These are phyloP conservation scores for Eurosta solidaginis DNA, from an alignment of 1,140 invertebrate species.

Conservation along the genomic window DNA sequence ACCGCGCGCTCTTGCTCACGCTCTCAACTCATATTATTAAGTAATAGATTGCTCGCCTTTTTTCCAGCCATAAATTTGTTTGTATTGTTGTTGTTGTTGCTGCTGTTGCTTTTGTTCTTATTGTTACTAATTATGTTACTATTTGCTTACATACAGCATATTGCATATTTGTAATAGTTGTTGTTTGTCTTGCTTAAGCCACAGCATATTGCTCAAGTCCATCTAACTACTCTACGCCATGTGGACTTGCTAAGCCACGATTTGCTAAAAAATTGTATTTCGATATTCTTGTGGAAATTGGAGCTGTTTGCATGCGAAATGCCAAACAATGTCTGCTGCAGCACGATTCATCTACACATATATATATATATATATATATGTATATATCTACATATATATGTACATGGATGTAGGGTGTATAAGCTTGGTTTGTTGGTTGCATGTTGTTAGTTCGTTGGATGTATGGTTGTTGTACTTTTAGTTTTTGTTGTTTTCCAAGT, in stretches of 20 bases:
- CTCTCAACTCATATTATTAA: not conserved
- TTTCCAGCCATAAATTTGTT: not conserved
- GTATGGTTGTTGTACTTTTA: not conserved
- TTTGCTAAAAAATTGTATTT: not conserved
- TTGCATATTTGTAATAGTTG: not conserved
- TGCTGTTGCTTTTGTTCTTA: not conserved
- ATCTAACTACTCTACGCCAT: not conserved
- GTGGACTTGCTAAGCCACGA: not conserved
- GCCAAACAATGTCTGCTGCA: not conserved
- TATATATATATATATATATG: not conserved
- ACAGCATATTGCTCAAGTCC: not conserved
- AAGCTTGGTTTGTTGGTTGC: too few species aligned
- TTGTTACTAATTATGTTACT: not conserved
- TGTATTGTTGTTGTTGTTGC: not conserved
- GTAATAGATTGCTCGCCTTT: not conserved
- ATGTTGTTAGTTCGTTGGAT: not conserved
- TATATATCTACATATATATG: too few species aligned
- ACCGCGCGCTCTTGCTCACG: not conserved
- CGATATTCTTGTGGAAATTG: slow-evolving; percentile 18
- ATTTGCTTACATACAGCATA: not conserved
- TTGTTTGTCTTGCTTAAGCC: not conserved
- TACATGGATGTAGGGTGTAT: too few species aligned
- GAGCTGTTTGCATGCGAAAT: not conserved
- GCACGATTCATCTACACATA: not conserved
- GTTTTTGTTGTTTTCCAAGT: not conserved